phyloP scores from a whole-genome alignment of 2,888 invertebrate species.

The Limenitis camilla region DNA sequence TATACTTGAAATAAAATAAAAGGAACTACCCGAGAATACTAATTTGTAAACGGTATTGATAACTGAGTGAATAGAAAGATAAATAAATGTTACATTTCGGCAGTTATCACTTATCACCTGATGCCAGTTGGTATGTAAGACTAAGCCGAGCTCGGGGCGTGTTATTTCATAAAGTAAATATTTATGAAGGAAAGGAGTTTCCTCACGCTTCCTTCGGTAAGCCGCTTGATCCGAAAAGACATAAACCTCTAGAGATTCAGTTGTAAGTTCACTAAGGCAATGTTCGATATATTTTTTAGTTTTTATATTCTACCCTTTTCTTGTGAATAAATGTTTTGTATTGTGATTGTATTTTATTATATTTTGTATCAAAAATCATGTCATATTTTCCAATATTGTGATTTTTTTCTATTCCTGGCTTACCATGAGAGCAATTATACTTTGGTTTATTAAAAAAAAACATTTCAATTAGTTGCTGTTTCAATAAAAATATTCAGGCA shows the following conservation, averaged over 20 bases:
- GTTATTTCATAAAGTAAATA: constrained; percentile 74
- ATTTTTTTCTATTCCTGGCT: no score
- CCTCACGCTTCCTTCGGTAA: constrained; percentile 60
- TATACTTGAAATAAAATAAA: no score
- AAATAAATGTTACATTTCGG: no score
- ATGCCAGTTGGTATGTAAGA: constrained; percentile 49
- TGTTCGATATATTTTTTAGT: constrained; percentile 44
- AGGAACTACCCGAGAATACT: neutral
- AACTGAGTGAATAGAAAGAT: no score
- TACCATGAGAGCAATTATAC: no score
- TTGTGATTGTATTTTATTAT: neutral
- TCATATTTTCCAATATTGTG: no score
- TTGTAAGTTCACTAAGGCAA: constrained; percentile 67
- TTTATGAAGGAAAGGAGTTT: constrained; percentile 69
- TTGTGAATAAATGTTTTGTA: neutral
- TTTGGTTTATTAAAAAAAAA: no score
- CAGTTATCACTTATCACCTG: constrained; percentile 57
- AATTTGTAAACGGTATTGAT: neutral
- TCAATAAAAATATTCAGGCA: no score
- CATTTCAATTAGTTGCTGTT: no score
- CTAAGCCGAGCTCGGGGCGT: constrained; percentile 54
- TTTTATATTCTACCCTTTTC: constrained; percentile 24
- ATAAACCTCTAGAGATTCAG: constrained; percentile 69
- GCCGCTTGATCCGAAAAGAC: constrained; percentile 71
- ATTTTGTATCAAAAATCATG: no score